Evolutionary conservation across 1,140 invertebrate species (phyloP).

Genomic region (Drosophila ananassae): DNA sequence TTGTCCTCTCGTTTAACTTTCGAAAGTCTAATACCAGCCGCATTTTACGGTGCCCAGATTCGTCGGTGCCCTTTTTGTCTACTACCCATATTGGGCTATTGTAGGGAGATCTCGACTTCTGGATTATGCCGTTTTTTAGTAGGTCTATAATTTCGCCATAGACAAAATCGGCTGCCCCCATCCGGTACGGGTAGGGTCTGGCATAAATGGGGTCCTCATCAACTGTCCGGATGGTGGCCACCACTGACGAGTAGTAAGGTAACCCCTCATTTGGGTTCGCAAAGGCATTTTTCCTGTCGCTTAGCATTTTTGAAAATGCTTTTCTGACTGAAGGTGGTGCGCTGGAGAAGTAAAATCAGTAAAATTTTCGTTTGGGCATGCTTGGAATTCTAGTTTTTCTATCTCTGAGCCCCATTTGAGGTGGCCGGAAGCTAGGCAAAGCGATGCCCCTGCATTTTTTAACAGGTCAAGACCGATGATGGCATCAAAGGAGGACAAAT

Average conservation of each 20-base stretch:
- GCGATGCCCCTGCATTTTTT: no score
- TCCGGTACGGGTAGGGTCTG: no score
- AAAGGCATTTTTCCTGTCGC: background rate
- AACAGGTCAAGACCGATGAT: no score
- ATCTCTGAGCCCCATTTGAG: background rate
- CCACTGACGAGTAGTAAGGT: background rate
- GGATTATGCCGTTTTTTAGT: no score
- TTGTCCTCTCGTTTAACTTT: background rate
- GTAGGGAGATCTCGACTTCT: no score
- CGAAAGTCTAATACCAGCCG: no score
- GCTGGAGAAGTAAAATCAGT: background rate
- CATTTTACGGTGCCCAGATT: background rate
- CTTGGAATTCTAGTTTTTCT: background rate
- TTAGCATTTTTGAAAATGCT: background rate
- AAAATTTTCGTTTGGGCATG: background rate
- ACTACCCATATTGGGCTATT: constrained; percentile 1
- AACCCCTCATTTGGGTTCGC: background rate
- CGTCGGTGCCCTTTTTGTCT: background rate
- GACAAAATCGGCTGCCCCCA: no score
- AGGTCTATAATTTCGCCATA: no score
- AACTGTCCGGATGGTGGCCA: background rate
- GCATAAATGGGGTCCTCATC: background rate
- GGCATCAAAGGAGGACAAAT: no score
- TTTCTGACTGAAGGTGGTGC: background rate
- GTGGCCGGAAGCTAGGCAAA: no score